Percentiles rank a stretch among this genome's conserved stretches.
Conservation (phyloP, 2,888 invertebrate genomes). For the Ornithoptera priamus region DNA sequence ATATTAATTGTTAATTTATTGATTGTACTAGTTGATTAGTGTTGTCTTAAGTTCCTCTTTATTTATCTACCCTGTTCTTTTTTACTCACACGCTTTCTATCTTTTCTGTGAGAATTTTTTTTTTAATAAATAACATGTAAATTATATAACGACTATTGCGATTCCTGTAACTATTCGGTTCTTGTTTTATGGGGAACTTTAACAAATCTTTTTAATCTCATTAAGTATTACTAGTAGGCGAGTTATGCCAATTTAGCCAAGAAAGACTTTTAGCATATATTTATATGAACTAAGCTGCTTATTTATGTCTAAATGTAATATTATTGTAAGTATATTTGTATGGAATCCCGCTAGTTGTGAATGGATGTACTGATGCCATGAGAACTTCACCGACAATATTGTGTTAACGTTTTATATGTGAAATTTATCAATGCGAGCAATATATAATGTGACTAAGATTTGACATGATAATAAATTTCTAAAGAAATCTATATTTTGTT, state of each 20-base stretch:
- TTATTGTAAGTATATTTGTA: conserved; percentile 46
- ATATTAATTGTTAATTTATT: conserved; percentile 75
- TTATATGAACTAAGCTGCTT: conserved; percentile 55
- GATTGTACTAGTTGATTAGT: conserved; percentile 61
- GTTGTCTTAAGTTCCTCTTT: conserved; percentile 58
- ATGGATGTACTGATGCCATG: conserved; percentile 62
- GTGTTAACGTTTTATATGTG: conserved; percentile 47
- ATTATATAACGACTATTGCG: conserved; percentile 18
- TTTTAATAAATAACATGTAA: conserved; percentile 9
- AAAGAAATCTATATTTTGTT: conserved; percentile 43
- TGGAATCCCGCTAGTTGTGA: conserved; percentile 61
- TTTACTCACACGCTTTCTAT: conserved; percentile 29
- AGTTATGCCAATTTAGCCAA: conserved; percentile 63
- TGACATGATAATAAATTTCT: conserved; percentile 60
- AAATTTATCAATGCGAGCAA: conserved; percentile 54
- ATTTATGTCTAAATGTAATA: conserved; percentile 57
- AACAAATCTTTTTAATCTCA: conserved; percentile 47
- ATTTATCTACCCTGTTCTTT: conserved; percentile 30
- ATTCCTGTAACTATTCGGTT: conserved; percentile 17
- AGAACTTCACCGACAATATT: conserved; percentile 37
- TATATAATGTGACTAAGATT: conserved; percentile 57
- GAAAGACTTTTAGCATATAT: conserved; percentile 72
- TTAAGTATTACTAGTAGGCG: conserved; percentile 66
- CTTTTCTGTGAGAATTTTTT: conserved; percentile 23
- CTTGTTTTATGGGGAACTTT: conserved; percentile 26